Base-by-base conservation (phyloP, 2,888 invertebrate genomes). In the Drosophila stalkeri region DNA sequence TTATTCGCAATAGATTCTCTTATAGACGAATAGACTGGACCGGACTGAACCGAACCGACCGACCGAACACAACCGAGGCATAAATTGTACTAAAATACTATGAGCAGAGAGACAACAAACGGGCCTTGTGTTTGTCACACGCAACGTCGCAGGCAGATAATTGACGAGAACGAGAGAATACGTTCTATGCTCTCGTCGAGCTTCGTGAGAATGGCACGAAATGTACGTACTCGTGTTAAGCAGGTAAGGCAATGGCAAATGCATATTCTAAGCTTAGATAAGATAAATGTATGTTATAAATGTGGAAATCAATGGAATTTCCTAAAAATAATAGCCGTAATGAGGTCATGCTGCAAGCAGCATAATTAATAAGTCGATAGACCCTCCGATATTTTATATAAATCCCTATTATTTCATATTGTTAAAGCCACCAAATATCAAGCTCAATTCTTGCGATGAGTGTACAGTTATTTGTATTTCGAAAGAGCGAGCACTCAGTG, bases 11-110 rank as follows among this genome's bases (percentile, higher is more conserved):
- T 16, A 31, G 51, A 35, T 12, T 20, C 31, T 43, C 14, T 11
- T 27, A 20, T 8, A 14, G 1, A 9, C 39, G 16, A 55, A 12
- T 37, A 52, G 14, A 35, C 35, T 6, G 12, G 16, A 51, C 11
- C 18, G 7, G 7, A 7, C 20, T 35, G n/a, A 31, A 12, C 49
- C 31, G 52, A 20, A 4, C 49, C 27, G 52, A 4, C 49, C 27
- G 52, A 75, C 77, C 72, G 80, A 56, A 64, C 78, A 20, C 78
- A 57, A 18, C 44, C 65, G 18, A 68, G 46, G 57, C 41, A 47
- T 47, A 64, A 73, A 59, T 55, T 62, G 47, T 37, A 79, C 78
- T 79, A 52, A 78, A 51, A 35, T 3, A 35, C 18, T 71, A 51
- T 44, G 27, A 35, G 69, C 35, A 31, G 62, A 65, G 35, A 49